phyloP scores from a whole-genome alignment of 2,113 vertebrate species.

The Lampris incognitus region DNA sequence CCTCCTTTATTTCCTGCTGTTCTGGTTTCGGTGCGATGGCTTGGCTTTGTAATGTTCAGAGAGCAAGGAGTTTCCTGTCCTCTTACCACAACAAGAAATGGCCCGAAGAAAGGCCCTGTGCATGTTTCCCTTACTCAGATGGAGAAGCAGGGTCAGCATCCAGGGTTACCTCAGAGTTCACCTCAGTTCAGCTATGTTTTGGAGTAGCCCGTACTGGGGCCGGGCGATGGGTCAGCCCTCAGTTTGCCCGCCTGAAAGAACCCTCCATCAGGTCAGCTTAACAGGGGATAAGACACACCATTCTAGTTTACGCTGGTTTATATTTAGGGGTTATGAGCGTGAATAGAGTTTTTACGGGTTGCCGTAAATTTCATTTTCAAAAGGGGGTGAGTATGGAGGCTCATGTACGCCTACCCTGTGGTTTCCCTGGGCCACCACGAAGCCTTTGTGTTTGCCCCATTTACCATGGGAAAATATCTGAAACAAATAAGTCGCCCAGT shows the following conservation, averaged over 20 bases:
- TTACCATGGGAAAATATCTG: constrained; percentile 85
- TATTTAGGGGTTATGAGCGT: constrained; percentile 75
- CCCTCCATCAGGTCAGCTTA: constrained; percentile 61
- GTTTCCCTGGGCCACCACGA: constrained; percentile 77
- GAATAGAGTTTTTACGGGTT: constrained; percentile 80
- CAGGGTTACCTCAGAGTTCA: constrained; percentile 38
- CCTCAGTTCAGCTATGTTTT: constrained; percentile 16
- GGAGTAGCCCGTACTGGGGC: constrained; percentile 11
- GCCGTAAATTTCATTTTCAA: constrained; percentile 81
- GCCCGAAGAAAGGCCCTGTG: constrained; percentile 64
- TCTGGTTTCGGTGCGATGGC: constrained; percentile 20
- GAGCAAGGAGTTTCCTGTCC: constrained; percentile 66
- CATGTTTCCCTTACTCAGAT: constrained; percentile 55
- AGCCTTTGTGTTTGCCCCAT: constrained; percentile 77
- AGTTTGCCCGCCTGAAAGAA: constrained; percentile 31
- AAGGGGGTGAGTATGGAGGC: constrained; percentile 67
- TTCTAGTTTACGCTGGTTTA: constrained; percentile 69
- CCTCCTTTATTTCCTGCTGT: background rate
- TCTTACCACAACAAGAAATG: constrained; percentile 60
- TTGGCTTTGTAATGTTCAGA: constrained; percentile 41
- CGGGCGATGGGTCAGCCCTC: constrained; percentile 35
- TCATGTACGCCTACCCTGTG: constrained; percentile 75
- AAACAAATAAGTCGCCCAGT: constrained; percentile 81
- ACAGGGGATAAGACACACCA: constrained; percentile 51
- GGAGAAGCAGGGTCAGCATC: constrained; percentile 42